Conservation (phyloP, 1,140 invertebrate species). For the Drosophila nebulosa region DNA sequence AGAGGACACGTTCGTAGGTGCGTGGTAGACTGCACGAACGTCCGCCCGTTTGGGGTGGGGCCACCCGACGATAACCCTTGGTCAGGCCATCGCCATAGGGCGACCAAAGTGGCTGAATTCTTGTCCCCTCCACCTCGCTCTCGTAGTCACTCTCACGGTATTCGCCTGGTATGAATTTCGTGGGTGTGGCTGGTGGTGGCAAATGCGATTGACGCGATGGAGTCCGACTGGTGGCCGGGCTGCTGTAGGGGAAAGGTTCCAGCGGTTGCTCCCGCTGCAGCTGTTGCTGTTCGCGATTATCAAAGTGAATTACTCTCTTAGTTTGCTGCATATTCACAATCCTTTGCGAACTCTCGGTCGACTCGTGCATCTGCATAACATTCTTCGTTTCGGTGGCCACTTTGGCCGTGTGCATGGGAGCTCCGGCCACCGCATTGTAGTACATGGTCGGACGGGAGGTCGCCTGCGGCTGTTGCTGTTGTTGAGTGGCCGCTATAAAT, state of each 20-base stretch:
- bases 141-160: conserved; percentile 88
- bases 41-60: conserved; percentile 80
- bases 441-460: conserved; percentile 80
- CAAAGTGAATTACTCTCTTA: conserved; percentile 86
- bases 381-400: conserved; percentile 86
- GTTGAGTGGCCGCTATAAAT: conserved; percentile 82
- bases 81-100: conserved; percentile 84
- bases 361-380: conserved; percentile 86
- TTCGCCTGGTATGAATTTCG: conserved; percentile 86
- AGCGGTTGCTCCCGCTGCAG: conserved; percentile 47
- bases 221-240: conserved; percentile 74
- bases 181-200: conserved; percentile 83
- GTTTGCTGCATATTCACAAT: conserved; percentile 87
- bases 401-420: conserved; percentile 83
- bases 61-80: conserved; percentile 84
- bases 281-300: conserved; percentile 80
- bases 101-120: conserved; percentile 84
- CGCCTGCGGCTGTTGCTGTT: conserved; percentile 66
- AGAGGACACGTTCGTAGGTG: conserved; percentile 81
- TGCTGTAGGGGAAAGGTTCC: conserved; percentile 82
- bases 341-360: conserved; percentile 84
- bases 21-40: conserved; percentile 82
- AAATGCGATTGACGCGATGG: conserved; percentile 67
- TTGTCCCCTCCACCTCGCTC: conserved; percentile 85
- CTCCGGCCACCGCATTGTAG: conserved; percentile 82